phyloP scores from a whole-genome alignment of 2,888 invertebrate genomes.

The Perithous albicinctus region DNA sequence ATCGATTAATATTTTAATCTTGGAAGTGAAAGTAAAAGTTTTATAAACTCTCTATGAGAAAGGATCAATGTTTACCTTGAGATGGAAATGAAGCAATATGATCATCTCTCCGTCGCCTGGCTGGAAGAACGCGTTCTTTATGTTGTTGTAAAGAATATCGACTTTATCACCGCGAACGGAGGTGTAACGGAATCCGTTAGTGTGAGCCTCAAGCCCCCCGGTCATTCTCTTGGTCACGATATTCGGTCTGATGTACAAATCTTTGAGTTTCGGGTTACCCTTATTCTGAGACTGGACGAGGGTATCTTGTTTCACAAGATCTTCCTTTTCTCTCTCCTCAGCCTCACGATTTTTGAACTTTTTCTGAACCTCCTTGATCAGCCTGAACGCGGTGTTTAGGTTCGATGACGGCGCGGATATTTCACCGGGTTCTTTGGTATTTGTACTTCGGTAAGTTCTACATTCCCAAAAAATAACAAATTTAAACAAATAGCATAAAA shows the following conservation, averaged over 20 bases:
- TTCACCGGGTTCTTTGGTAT: constrained; percentile 98
- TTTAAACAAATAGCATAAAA: constrained; percentile 8
- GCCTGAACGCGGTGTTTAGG: constrained; percentile 97
- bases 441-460: constrained; percentile 98
- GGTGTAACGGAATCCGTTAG: constrained; percentile 98
- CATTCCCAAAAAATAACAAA: no score
- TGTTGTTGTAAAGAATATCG: constrained; percentile 99
- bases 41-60: no score
- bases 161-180: constrained; percentile 99
- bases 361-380: constrained; percentile 99
- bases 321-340: constrained; percentile 99
- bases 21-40: no score
- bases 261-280: constrained; percentile 98
- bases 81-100: constrained; percentile 98
- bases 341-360: constrained; percentile 99
- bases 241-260: constrained; percentile 99
- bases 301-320: constrained; percentile 99
- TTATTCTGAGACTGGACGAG: constrained; percentile 97
- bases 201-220: constrained; percentile 95
- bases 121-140: constrained; percentile 99
- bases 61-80: constrained; percentile 87
- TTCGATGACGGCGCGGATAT: constrained; percentile 97
- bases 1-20: no score
- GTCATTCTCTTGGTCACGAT: constrained; percentile 98
- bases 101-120: constrained; percentile 99